phyloP scores from a whole-genome alignment of 2,888 invertebrate species.

The Drosophila mulleri region DNA sequence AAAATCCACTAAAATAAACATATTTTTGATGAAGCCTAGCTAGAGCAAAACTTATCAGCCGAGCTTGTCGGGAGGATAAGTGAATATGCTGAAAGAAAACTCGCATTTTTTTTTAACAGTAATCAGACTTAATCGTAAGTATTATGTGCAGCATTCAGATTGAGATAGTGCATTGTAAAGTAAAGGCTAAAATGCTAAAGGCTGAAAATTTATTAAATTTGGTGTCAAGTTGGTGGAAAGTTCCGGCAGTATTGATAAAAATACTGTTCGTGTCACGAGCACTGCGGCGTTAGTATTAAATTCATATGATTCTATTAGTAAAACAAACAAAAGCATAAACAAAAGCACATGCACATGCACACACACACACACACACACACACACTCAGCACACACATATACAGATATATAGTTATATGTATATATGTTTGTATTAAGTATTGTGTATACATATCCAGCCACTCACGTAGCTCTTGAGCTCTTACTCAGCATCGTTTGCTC shows the following conservation, averaged over 20 bases:
- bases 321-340: constrained; percentile 56
- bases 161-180: neutral
- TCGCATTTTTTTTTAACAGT: too few relatives aligned
- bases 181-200: neutral
- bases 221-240: neutral
- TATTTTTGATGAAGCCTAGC: too few relatives aligned
- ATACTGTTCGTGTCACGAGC: constrained; percentile 32
- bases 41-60: too few relatives aligned
- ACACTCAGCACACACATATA: neutral
- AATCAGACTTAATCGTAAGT: neutral
- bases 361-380: constrained; percentile 27
- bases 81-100: neutral
- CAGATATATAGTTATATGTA: neutral
- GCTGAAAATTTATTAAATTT: neutral
- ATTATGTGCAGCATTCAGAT: neutral
- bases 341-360: constrained; percentile 16
- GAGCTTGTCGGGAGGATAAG: too few relatives aligned
- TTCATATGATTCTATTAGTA: constrained; percentile 77
- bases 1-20: too few relatives aligned
- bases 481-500: constrained; percentile 37
- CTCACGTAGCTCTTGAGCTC: constrained; percentile 55
- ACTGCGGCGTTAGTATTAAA: constrained; percentile 59
- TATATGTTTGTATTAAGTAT: neutral
- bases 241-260: neutral
- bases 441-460: constrained; percentile 27